Conservation (phyloP, 1,140 invertebrate species). For the Drosophila sulfurigaster region DNA sequence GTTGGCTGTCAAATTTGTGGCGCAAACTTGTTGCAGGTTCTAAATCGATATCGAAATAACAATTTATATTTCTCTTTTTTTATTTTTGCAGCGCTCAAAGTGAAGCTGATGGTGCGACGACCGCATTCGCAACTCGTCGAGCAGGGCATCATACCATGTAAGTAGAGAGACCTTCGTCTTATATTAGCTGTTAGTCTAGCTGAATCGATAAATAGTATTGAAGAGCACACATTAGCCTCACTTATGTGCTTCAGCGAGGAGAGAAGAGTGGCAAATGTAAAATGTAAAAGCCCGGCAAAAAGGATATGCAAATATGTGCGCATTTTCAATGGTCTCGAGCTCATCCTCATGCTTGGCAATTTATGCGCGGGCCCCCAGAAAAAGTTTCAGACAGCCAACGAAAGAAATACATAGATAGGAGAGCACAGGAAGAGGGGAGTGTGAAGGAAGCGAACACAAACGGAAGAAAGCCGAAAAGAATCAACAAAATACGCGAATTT, state of each 20-base stretch:
- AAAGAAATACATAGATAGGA: not conserved
- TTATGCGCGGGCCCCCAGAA: constrained; percentile 59
- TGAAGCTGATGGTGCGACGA: constrained; percentile 97
- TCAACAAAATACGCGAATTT: constrained; percentile 78
- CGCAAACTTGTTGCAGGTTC: constrained; percentile 53
- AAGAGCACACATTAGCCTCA: constrained; percentile 65
- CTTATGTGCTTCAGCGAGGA: constrained; percentile 50
- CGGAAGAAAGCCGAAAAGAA: constrained; percentile 50
- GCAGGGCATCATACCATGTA: constrained; percentile 99
- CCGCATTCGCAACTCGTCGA: constrained; percentile 97
- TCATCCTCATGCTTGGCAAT: constrained; percentile 45
- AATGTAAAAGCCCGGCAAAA: constrained; percentile 51
- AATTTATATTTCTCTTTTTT: constrained; percentile 81
- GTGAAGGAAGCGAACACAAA: constrained; percentile 16
- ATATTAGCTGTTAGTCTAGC: constrained; percentile 41
- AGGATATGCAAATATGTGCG: constrained; percentile 76
- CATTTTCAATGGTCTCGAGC: constrained; percentile 62
- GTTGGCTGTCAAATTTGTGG: constrained; percentile 44
- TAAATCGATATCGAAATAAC: constrained; percentile 23
- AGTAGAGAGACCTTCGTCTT: constrained; percentile 86
- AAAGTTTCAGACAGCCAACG: constrained; percentile 14
- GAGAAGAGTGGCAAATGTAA: constrained; percentile 5
- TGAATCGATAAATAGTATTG: constrained; percentile 66
- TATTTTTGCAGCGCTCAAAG: constrained; percentile 96
- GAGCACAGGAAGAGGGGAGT: not conserved